Base-by-base conservation (phyloP, 2,888 invertebrate genomes). In the Microdon myrmicae region DNA sequence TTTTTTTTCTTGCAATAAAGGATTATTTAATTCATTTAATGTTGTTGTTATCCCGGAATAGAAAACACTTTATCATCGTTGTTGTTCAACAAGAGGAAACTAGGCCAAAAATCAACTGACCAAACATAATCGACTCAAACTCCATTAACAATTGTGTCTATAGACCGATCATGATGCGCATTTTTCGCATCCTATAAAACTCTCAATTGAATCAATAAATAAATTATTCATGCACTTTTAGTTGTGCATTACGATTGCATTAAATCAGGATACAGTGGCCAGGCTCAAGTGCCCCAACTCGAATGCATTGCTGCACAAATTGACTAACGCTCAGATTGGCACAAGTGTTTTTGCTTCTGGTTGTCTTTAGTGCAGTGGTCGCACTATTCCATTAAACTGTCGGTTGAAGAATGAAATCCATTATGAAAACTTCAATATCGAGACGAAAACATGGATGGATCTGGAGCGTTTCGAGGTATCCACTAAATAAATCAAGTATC, bases 171-270 rank as follows among this genome's bases (percentile, higher is more conserved):
- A 12, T 13, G 12, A 17, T 25, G 25, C 7, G 5, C 20, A n/a
- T 13, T 13, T 14, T n/a, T 43, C 22, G 38, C 23, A 39, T 9
- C n/a, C 8, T 7, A 7, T 20, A 7, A 8, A 17, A 23, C n/a
- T 4, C 17, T 23, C 32, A 12, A 25, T 38, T 14, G 37, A 60
- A 41, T 37, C 43, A 56, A 49, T 47, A 58, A 34, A 64, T 64
- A 58, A 58, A 58, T 64, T 47, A 58, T 64, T 64, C 58, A 64
- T 64, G 64, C 51, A 53, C 58, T 64, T 64, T 64, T 39, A 45
- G 51, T 35, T 53, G 16, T 23, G 10, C 25, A 38, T 28, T 47
- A 51, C 45, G 41, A 44, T 58, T 47, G 64, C 35, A 49, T 56
- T 41, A 43, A 49, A 44, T 35, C 45, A 5, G 25, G 32, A 34